phyloP scores from a whole-genome alignment of 1,140 invertebrate species.

The Zophobas morio region DNA sequence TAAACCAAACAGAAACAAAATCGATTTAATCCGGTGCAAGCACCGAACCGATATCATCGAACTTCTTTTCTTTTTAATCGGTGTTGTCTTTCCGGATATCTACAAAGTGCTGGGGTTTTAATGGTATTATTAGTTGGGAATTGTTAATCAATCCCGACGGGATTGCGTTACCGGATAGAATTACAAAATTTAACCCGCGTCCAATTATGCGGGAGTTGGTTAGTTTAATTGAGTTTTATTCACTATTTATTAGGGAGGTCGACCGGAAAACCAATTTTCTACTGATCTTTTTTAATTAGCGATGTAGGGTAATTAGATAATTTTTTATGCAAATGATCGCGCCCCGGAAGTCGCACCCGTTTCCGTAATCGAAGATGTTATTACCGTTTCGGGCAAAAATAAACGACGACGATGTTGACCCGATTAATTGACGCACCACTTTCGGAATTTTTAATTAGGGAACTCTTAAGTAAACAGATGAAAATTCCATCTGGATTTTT shows the following conservation, averaged over 20 bases:
- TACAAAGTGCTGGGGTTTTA: not conserved
- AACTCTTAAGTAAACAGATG: slow-evolving; percentile 13
- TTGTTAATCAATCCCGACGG: slow-evolving; percentile 2
- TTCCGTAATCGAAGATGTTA: too few species aligned
- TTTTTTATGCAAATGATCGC: slow-evolving; percentile 15
- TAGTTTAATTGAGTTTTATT: slow-evolving; percentile 5
- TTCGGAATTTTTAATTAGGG: slow-evolving; percentile 27
- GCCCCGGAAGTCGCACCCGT: not conserved
- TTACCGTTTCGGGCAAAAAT: too few species aligned
- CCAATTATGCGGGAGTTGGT: not conserved
- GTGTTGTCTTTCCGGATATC: slow-evolving; percentile 1
- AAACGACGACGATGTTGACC: not conserved
- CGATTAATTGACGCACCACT: slow-evolving; percentile 18
- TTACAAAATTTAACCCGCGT: slow-evolving; percentile 41
- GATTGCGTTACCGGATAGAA: slow-evolving; percentile 25
- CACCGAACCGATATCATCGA: too few species aligned
- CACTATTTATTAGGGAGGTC: not conserved
- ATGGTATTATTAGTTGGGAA: slow-evolving; percentile 1
- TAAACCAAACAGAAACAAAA: too few species aligned
- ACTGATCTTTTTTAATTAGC: not conserved
- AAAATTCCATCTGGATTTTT: slow-evolving; percentile 16
- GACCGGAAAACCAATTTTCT: too few species aligned
- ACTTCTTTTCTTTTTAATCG: too few species aligned
- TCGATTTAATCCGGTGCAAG: too few species aligned
- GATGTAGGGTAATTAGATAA: not conserved